Evolutionary conservation across 2,113 vertebrate genomes (phyloP).

Genomic region (Lepus timidus): DNA sequence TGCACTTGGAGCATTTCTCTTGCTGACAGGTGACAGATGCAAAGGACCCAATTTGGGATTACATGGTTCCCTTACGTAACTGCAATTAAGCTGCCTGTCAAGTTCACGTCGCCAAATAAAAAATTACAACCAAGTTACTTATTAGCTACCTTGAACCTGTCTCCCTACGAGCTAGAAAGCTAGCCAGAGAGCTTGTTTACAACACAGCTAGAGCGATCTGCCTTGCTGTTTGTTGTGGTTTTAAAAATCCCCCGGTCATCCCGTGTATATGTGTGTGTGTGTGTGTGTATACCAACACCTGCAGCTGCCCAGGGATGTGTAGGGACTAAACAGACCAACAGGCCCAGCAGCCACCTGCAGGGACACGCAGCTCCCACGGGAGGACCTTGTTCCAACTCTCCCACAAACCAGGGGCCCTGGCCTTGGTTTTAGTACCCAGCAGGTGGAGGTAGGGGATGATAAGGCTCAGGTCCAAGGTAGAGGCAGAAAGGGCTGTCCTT

Average conservation of each 20-base stretch:
- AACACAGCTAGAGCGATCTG: not conserved
- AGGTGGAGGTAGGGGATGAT: not conserved
- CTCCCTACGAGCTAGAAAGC: constrained; percentile 57
- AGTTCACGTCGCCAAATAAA: constrained; percentile 78
- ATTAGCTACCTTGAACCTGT: constrained; percentile 76
- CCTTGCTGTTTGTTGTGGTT: constrained; percentile 4
- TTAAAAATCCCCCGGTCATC: not conserved
- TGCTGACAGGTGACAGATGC: constrained; percentile 62
- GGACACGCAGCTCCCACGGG: not conserved
- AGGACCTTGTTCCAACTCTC: not conserved
- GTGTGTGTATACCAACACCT: not conserved
- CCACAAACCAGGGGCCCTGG: not conserved
- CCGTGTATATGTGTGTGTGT: too few species aligned
- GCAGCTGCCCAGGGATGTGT: not conserved
- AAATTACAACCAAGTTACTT: constrained; percentile 78
- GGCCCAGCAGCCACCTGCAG: not conserved
- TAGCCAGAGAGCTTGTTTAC: not conserved
- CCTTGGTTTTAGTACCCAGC: not conserved
- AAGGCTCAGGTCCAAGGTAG: not conserved
- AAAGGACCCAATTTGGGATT: constrained; percentile 69
- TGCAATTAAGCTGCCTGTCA: constrained; percentile 77
- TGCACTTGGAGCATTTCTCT: constrained; percentile 40
- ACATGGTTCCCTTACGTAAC: constrained; percentile 69
- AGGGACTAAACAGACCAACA: not conserved
- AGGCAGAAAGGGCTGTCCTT: not conserved